Evolutionary conservation across 2,888 invertebrate species (phyloP), one percentile per base, ranked within the genome.

Genomic region (Cylindroiulus punctatus): DNA sequence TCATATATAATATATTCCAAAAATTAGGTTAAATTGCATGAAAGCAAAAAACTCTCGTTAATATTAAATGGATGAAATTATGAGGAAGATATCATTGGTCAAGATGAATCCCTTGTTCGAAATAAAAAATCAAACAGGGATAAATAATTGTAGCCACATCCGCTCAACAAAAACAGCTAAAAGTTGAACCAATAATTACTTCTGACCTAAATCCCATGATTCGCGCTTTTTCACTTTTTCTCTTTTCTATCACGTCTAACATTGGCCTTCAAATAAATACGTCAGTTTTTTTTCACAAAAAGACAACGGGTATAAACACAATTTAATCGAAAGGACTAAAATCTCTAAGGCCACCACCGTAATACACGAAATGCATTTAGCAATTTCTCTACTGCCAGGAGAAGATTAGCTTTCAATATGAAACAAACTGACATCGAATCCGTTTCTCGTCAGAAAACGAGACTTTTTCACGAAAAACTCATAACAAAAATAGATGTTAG

Each of bases 131-230:
- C 0, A 76, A 65, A 65, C 12, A 26, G 22, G 76, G 30, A 76
- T 76, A 76, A 30, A 76, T 76, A 76, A 76, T 76, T 30, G 76
- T 12, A 30, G 26, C 76, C 76, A 76, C 76, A 76, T 76, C 76
- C 76, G 76, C 10, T 76, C 14, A 76, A 76, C 17, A 44, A 10
- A 44, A 76, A 17, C 17, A 32, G 76, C 76, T 30, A 14, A 76
- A 65, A 30, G 30, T 76, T 76, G 14, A 76, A 76, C 76, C 76
- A 76, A 76, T 76, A 76, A 76, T 76, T 76, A 76, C 30, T 76
- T 76, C 17, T 76, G 76, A 76, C 76, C 76, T 30, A 76, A 76
- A 76, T 76, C 76, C 30, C 76, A 76, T 30, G 76, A 76, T 76
- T 12, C 26, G 76, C 76, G 76, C 5, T 76, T 76, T 76, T 26